Evolutionary conservation across 1,140 invertebrate genomes (phyloP), one percentile per base, ranked within the genome.

Genomic region (Ostrea edulis): DNA sequence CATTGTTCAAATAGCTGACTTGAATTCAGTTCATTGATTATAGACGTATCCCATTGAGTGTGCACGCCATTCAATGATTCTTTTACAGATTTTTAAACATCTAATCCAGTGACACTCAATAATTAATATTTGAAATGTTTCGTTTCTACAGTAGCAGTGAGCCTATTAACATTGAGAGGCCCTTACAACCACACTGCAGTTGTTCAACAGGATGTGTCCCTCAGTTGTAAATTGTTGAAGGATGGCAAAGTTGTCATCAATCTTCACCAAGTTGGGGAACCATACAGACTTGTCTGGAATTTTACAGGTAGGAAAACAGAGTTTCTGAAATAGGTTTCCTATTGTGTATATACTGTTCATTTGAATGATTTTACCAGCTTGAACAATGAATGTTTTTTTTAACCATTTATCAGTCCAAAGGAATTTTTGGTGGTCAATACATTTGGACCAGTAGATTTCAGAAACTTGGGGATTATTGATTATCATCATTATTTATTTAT

Each of bases 231-330:
- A 7, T 12, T 83, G 9, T 52, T 53, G 20, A 52, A 83, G 44
- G 82, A 54, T 53, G 82, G 53, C 3, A 7, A 83, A 35, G 44
- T 44, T 53, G 9, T 77, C 25, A 5, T 52, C 44, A 83, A 52
- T 83, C 17, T 83, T 35, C 53, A 52, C 20, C 0, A 54, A 52
- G 53, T 83, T 20, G 53, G 17, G 22, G 82, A 83, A 52, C 82
- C 82, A 2, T 83, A 53, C 22, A 54, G 22, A 83, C 44, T 83
- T 0, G n/a, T 22, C 17, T 83, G 82, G 82, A 83, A 35, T 52
- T 83, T 83, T 83, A 52, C 44, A 83, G 82, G 82, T 83, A 83
- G 29, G 14, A 52, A 52, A 54, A 44, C 12, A 82, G 17, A 17
- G 17, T 81, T 44, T 44, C 35, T 2, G 35, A 44, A 44, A 5